Conservation (phyloP, 2,113 vertebrate genomes). For the Cavia aperea region DNA sequence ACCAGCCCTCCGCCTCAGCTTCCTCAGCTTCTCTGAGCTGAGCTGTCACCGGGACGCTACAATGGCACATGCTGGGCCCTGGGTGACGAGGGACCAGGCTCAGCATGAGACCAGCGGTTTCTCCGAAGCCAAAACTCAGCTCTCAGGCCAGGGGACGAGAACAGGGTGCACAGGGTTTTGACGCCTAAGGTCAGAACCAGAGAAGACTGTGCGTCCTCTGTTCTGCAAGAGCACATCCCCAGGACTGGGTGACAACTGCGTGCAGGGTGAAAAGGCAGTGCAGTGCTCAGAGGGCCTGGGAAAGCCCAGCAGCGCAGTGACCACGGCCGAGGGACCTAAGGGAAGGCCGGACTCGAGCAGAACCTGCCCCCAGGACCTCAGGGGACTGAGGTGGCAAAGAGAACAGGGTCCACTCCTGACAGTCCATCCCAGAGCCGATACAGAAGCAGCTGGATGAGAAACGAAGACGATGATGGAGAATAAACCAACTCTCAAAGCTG, state of each 20-base stretch:
- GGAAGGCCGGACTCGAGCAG: not conserved
- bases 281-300: not conserved
- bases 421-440: not conserved
- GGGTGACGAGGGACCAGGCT: not conserved
- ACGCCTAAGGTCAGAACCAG: not conserved
- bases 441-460: not conserved
- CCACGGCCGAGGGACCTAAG: not conserved
- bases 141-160: not conserved
- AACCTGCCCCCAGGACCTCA: not conserved
- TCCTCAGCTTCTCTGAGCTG: not conserved
- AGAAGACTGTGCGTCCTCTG: not conserved
- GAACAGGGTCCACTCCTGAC: not conserved
- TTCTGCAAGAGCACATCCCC: not conserved
- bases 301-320: not conserved
- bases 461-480: not conserved
- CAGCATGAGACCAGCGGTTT: not conserved
- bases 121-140: not conserved
- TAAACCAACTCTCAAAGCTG: not conserved
- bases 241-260: not conserved
- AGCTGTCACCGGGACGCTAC: not conserved
- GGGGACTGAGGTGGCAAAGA: not conserved
- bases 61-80: not conserved
- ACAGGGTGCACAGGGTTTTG: not conserved
- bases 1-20: constrained; percentile 32
- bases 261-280: not conserved